A percentile compares a stretch with the other conserved stretches of the same genome.
Conservation (phyloP, 2,113 vertebrate species). For the Elephas maximus region DNA sequence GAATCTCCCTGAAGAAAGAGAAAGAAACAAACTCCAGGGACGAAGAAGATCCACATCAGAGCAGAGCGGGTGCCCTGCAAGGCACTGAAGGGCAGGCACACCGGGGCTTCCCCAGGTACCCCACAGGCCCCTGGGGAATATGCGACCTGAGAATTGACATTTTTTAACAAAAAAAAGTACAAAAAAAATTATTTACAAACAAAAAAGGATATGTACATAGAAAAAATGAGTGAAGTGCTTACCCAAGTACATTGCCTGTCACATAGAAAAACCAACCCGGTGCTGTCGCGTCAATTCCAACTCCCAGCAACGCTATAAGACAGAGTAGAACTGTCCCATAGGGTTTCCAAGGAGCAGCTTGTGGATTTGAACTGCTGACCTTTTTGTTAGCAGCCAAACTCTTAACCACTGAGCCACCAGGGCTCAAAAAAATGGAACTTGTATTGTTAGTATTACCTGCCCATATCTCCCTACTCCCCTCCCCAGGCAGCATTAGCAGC, state of each 20-base stretch:
- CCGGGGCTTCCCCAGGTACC: not conserved
- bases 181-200: not conserved
- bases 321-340: no score
- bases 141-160: not conserved
- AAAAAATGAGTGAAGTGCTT: not conserved
- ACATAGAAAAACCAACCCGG: not conserved
- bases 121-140: not conserved
- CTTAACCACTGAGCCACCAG: no score
- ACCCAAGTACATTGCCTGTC: not conserved
- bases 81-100: fast-evolving
- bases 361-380: no score
- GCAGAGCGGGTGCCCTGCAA: not conserved
- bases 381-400: no score
- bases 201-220: not conserved
- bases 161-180: not conserved
- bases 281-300: no score
- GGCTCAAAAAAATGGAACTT: not conserved
- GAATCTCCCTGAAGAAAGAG: conserved; percentile 80
- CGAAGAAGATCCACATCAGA: not conserved
- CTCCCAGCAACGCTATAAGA: no score
- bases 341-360: no score
- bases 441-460: not conserved
- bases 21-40: conserved; percentile 52
- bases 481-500: not conserved
- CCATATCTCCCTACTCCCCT: not conserved